A percentile compares a stretch with the other conserved stretches of the same genome.
These are phyloP conservation scores for Garra rufa DNA, from an alignment of 2,113 vertebrate genomes.

Conservation along the genomic window DNA sequence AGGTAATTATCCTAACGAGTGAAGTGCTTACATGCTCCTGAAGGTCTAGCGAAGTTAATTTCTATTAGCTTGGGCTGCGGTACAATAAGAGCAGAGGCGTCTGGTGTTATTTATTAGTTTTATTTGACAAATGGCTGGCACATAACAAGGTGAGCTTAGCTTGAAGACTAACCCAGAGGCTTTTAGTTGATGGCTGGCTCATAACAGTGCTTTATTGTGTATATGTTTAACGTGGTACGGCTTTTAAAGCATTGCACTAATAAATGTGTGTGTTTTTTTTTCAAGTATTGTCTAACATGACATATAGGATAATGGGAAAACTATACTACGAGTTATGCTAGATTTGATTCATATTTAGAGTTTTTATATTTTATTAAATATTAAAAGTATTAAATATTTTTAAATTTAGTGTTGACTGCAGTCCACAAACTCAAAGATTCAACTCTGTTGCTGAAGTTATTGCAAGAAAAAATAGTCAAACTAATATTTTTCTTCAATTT, in stretches of 20 bases:
- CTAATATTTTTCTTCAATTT: not conserved
- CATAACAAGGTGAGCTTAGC: not conserved
- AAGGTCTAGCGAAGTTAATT: not conserved
- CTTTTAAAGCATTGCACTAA: not conserved
- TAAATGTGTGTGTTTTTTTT: not conserved
- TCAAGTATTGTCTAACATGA: no score
- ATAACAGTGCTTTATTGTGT: no score
- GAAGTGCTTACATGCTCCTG: not conserved
- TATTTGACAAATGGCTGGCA: conserved; percentile 42
- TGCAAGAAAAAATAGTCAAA: not conserved
- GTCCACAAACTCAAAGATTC: not conserved
- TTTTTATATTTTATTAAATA: no score
- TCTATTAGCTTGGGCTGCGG: conserved; percentile 20
- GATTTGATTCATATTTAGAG: not conserved
- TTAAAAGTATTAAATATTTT: no score
- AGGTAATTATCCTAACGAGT: not conserved
- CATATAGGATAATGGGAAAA: no score
- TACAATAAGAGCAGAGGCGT: conserved; percentile 12
- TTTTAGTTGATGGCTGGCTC: not conserved
- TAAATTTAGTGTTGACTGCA: not conserved
- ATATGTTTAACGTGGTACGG: not conserved
- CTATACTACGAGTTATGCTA: no score
- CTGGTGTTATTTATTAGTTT: conserved; percentile 49
- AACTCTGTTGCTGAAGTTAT: not conserved
- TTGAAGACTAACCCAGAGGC: not conserved